Evolutionary conservation across 2,888 invertebrate species (phyloP).

Genomic region (Ypsolopha sequella): DNA sequence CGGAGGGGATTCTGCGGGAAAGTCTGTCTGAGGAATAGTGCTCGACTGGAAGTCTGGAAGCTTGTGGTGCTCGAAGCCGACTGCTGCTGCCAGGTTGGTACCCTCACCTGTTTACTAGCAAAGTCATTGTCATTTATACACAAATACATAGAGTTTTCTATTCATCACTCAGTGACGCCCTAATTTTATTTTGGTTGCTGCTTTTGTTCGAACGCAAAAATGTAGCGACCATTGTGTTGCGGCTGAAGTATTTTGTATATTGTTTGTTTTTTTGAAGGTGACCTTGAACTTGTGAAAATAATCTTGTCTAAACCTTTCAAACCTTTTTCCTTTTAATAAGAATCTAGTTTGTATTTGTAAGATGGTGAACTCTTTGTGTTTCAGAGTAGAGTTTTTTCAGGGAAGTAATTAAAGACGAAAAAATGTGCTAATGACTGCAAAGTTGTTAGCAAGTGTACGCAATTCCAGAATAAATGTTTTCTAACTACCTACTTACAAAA

Average conservation of each 20-base stretch:
- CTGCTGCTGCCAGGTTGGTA: conserved; percentile 54
- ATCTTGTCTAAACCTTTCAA: no score
- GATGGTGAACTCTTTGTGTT: no score
- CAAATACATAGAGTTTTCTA: neutral
- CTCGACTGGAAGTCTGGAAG: conserved; percentile 49
- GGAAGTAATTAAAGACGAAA: conserved; percentile 25
- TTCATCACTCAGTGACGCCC: neutral
- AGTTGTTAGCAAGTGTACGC: neutral
- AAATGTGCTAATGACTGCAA: conserved; percentile 20
- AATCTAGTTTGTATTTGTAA: no score
- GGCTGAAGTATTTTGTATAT: neutral
- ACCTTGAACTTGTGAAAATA: no score
- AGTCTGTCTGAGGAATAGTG: conserved; percentile 26
- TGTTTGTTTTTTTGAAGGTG: conserved; percentile 9
- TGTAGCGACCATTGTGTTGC: neutral
- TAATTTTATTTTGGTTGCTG: neutral
- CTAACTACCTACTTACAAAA: neutral
- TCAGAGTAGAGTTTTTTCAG: neutral
- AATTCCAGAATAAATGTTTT: conserved; percentile 2
- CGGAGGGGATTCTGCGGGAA: conserved; percentile 27
- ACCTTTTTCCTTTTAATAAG: no score
- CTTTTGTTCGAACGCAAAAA: neutral
- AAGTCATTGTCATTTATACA: conserved; percentile 53
- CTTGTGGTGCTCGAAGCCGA: conserved; percentile 45
- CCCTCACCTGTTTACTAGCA: conserved; percentile 54